Evolutionary conservation across 37 sponge, comb jelly and placozoan species (phyloP).

Genomic region (Chondrosia reniformis): DNA sequence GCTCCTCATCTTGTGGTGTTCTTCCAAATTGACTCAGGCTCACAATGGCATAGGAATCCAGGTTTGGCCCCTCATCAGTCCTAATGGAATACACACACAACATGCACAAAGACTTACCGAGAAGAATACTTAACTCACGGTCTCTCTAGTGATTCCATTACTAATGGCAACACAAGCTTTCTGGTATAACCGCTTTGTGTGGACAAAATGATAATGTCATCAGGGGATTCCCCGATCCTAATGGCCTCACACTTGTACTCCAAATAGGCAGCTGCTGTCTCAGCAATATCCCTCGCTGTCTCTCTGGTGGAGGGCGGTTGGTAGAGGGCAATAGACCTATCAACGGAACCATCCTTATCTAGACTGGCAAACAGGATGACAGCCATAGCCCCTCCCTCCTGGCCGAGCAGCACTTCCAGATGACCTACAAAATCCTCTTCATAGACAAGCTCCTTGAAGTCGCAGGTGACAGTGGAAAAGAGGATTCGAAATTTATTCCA

Average conservation of each 20-base stretch:
- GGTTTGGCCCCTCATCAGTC: neutral
- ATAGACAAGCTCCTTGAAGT: conserved; percentile 23
- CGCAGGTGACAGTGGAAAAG: conserved; percentile 39
- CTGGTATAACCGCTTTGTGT: conserved; percentile 44
- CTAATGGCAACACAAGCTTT: conserved; percentile 61
- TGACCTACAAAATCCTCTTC: neutral
- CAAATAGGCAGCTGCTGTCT: conserved; percentile 33
- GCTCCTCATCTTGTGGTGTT: neutral
- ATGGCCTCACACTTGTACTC: conserved; percentile 28
- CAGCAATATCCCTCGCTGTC: conserved; percentile 7
- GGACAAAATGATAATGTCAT: conserved; percentile 46
- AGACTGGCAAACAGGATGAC: conserved; percentile 27
- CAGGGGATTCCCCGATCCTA: neutral
- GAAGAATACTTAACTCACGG: conserved; percentile 31
- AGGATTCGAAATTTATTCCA: conserved; percentile 19
- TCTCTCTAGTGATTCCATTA: conserved; percentile 17
- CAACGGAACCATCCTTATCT: neutral
- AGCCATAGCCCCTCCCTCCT: neutral
- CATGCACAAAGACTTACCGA: neutral
- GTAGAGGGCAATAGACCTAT: conserved; percentile 33
- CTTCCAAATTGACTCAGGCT: neutral
- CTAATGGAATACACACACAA: neutral
- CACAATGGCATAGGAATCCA: neutral
- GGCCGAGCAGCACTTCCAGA: conserved; percentile 8
- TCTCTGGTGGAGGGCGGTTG: too few relatives aligned